phyloP scores from a whole-genome alignment of 53 echinoderm and acorn worm species.

The Actinopyga echinites region DNA sequence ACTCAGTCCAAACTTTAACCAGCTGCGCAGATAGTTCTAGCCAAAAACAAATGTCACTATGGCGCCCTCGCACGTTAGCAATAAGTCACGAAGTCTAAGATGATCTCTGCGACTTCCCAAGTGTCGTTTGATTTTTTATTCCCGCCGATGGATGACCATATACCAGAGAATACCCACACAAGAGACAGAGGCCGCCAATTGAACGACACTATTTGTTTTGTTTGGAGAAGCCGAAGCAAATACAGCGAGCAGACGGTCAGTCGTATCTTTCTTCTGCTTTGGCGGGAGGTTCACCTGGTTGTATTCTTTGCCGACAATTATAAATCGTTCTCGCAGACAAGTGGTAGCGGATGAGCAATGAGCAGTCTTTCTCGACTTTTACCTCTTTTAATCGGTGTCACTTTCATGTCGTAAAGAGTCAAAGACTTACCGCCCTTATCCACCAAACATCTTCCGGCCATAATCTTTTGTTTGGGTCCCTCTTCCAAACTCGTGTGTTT shows the following conservation, averaged over 20 bases:
- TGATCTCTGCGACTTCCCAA: too few relatives aligned
- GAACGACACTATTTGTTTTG: slow-evolving; percentile 16
- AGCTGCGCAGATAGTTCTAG: too few relatives aligned
- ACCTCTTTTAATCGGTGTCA: neutral
- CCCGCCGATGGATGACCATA: too few relatives aligned
- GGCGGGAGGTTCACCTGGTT: slow-evolving; percentile 1
- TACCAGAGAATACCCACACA: too few relatives aligned
- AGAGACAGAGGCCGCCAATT: slow-evolving; percentile 11
- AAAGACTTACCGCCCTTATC: slow-evolving; percentile 16
- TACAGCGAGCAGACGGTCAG: slow-evolving; percentile 10
- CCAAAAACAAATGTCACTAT: too few relatives aligned
- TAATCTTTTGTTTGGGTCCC: neutral
- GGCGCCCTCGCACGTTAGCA: too few relatives aligned
- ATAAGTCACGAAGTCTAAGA: too few relatives aligned
- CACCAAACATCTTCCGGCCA: slow-evolving; percentile 8
- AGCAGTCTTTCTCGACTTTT: neutral
- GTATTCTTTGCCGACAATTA: neutral
- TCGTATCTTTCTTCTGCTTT: slow-evolving; percentile 8
- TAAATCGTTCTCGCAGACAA: neutral
- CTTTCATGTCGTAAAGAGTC: slow-evolving; percentile 24
- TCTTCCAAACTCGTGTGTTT: slow-evolving; percentile 3
- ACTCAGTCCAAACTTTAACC: too few relatives aligned
- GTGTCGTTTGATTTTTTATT: too few relatives aligned
- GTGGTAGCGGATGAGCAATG: neutral
- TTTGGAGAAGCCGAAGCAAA: slow-evolving; percentile 10